phyloP scores from a whole-genome alignment of 1,140 invertebrate species.

The Mactra quadrangularis region DNA sequence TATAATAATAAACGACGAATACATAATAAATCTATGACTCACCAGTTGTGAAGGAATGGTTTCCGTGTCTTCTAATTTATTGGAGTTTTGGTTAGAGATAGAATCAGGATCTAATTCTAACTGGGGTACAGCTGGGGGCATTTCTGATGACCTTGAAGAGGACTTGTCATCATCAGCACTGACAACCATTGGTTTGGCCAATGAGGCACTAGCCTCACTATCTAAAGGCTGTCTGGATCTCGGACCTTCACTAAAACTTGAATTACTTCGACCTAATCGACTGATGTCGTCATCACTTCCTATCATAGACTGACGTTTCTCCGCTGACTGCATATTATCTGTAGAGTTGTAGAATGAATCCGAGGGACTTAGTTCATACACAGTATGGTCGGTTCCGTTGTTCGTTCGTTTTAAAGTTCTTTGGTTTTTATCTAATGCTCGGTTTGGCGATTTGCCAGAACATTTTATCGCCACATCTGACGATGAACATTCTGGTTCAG shows the following conservation, averaged over 20 bases:
- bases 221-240: slow-evolving; percentile 28
- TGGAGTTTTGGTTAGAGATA: neutral
- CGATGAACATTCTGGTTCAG: slow-evolving; percentile 55
- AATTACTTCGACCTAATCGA: slow-evolving; percentile 37
- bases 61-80: slow-evolving; percentile 24
- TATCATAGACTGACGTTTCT: neutral
- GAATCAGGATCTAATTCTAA: slow-evolving; percentile 21
- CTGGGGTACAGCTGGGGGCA: slow-evolving; percentile 4
- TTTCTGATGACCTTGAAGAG: neutral
- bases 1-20: too few species aligned
- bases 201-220: slow-evolving; percentile 45
- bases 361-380: slow-evolving; percentile 58
- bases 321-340: slow-evolving; percentile 47
- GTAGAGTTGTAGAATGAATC: slow-evolving; percentile 54
- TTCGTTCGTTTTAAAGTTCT: slow-evolving; percentile 53
- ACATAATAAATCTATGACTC: too few species aligned
- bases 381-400: slow-evolving; percentile 52
- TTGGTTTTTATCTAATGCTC: slow-evolving; percentile 42
- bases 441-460: slow-evolving; percentile 15
- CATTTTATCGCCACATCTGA: slow-evolving; percentile 45
- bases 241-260: slow-evolving; percentile 38
- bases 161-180: neutral
- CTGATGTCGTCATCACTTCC: slow-evolving; percentile 28
- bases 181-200: slow-evolving; percentile 36
- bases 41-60: slow-evolving; percentile 30